phyloP scores from a whole-genome alignment of 2,888 invertebrate species.

The Caenorhabditis doughertyi region DNA sequence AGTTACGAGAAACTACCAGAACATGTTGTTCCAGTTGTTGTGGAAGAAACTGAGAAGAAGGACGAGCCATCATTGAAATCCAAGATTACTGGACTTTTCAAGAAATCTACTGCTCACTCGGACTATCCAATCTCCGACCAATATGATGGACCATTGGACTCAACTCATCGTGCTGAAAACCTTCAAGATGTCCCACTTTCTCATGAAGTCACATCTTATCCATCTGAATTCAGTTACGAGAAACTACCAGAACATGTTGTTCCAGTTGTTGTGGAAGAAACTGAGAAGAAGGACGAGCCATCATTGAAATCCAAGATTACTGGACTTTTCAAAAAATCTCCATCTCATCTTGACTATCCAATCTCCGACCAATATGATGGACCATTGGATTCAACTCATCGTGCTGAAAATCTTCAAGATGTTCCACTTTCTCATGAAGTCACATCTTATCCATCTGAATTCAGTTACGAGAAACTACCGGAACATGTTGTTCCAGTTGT shows the following conservation, averaged over 20 bases:
- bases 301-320: conserved; percentile 52
- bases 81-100: conserved; percentile 69
- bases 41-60: conserved; percentile 45
- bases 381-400: conserved; percentile 60
- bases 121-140: conserved; percentile 68
- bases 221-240: conserved; percentile 36
- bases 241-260: conserved; percentile 45
- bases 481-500: conserved; percentile 40
- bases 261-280: conserved; percentile 48
- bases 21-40: conserved; percentile 52
- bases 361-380: conserved; percentile 65
- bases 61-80: conserved; percentile 48
- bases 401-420: conserved; percentile 66
- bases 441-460: conserved; percentile 57
- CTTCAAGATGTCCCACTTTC: conserved; percentile 64
- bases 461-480: conserved; percentile 58
- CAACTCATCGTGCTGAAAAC: conserved; percentile 59
- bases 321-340: conserved; percentile 56
- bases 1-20: conserved; percentile 46
- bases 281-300: conserved; percentile 48
- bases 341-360: conserved; percentile 70
- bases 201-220: conserved; percentile 57
- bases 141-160: conserved; percentile 67
- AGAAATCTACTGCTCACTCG: conserved; percentile 64
- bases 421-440: conserved; percentile 57